Percentiles rank a stretch among this genome's conserved stretches.
These are phyloP conservation scores for Phortica magna DNA, from an alignment of 2,888 invertebrate genomes.

Conservation along the genomic window DNA sequence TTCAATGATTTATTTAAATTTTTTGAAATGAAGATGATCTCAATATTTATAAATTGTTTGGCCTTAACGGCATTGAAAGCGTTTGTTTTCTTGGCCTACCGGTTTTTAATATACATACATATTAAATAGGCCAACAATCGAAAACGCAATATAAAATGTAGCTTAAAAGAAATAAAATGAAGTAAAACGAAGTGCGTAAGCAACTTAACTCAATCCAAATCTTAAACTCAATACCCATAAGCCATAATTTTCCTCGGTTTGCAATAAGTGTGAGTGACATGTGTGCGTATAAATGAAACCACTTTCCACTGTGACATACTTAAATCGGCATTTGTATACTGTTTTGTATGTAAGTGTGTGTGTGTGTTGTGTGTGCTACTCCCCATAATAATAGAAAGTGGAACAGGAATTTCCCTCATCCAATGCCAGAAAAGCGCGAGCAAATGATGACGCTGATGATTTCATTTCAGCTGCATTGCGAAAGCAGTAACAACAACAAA, in stretches of 20 bases:
- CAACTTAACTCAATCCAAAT: background rate
- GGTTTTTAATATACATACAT: slow-evolving; percentile 51
- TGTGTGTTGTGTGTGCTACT: slow-evolving; percentile 57
- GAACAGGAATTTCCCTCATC: slow-evolving; percentile 75
- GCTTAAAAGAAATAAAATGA: slow-evolving; percentile 52
- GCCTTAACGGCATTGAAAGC: slow-evolving; percentile 60
- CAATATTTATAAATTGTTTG: slow-evolving; percentile 60
- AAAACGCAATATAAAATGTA: background rate
- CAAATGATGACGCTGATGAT: slow-evolving; percentile 57
- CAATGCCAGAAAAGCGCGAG: slow-evolving; percentile 51
- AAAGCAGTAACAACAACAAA: slow-evolving; percentile 41
- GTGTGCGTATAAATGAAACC: slow-evolving; percentile 65
- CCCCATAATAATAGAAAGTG: slow-evolving; percentile 76
- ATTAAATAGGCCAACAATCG: too few relatives aligned
- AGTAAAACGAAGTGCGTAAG: slow-evolving; percentile 35
- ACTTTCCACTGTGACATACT: slow-evolving; percentile 75
- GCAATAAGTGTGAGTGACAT: slow-evolving; percentile 31
- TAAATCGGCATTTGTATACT: slow-evolving; percentile 37
- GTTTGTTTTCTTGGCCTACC: slow-evolving; percentile 49
- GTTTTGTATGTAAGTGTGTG: slow-evolving; percentile 26
- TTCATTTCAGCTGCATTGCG: slow-evolving; percentile 65
- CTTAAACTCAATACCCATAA: background rate
- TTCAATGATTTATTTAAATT: slow-evolving; percentile 37
- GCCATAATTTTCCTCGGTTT: slow-evolving; percentile 19
- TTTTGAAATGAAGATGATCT: slow-evolving; percentile 20